These are phyloP conservation scores for Hedya salicella DNA, from an alignment of 2,888 invertebrate genomes.

Conservation along the genomic window DNA sequence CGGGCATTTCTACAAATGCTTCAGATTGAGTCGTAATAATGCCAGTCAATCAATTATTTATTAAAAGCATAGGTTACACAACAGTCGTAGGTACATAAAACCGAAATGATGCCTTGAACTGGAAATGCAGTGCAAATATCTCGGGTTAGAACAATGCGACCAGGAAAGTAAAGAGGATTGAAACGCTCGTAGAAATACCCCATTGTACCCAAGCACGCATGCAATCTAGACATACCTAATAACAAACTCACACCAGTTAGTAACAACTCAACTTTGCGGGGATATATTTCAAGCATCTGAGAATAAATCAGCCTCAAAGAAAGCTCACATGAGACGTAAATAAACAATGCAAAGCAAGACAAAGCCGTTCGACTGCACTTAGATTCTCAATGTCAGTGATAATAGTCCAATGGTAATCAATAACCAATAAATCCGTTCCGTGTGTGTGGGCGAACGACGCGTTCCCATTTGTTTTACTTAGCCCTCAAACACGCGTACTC, in stretches of 20 bases:
- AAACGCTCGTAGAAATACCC: not conserved
- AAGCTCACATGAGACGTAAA: slow-evolving; percentile 38
- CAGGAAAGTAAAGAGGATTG: too few species aligned
- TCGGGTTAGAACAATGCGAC: too few species aligned
- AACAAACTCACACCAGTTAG: slow-evolving; percentile 16
- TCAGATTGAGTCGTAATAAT: too few species aligned
- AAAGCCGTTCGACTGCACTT: slow-evolving; percentile 41
- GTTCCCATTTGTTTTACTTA: slow-evolving; percentile 77
- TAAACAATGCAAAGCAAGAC: slow-evolving; percentile 38
- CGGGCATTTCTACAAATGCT: too few species aligned
- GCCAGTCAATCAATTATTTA: too few species aligned
- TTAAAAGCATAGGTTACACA: too few species aligned
- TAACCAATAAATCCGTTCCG: slow-evolving; percentile 65
- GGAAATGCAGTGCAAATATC: too few species aligned
- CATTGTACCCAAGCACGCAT: slow-evolving; percentile 2
- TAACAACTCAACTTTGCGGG: slow-evolving; percentile 5
- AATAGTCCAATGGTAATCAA: slow-evolving; percentile 63
- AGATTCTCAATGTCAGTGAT: slow-evolving; percentile 46
- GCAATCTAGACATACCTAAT: slow-evolving; percentile 21
- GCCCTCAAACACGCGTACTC: slow-evolving; percentile 58
- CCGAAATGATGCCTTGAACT: too few species aligned
- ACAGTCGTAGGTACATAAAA: too few species aligned
- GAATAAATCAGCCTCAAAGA: slow-evolving; percentile 40
- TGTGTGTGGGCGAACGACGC: slow-evolving; percentile 64
- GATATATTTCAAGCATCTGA: slow-evolving; percentile 16